These are phyloP conservation scores for Plagodis pulveraria DNA, from an alignment of 2,888 invertebrate genomes.

Conservation along the genomic window DNA sequence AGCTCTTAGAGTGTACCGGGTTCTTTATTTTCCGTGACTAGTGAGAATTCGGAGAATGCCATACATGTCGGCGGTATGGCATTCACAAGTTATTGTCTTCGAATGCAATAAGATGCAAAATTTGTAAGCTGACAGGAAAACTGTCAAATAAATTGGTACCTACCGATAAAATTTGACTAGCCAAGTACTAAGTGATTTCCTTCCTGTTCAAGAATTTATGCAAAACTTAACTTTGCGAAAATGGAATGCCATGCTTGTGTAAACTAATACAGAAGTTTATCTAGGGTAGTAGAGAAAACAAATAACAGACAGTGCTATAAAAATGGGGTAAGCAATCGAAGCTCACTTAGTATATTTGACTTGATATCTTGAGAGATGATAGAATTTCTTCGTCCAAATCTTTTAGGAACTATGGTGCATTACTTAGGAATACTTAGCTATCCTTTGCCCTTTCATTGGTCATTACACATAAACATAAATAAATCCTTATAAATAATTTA, in stretches of 20 bases:
- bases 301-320: not conserved
- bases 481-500: too few relatives aligned
- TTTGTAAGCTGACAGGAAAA: constrained; percentile 32
- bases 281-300: not conserved
- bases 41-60: constrained; percentile 52
- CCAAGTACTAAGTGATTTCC: not conserved
- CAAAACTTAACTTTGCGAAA: too few relatives aligned
- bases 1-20: constrained; percentile 31
- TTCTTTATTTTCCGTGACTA: constrained; percentile 64
- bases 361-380: too few relatives aligned
- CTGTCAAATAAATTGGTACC: constrained; percentile 6
- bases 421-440: too few relatives aligned
- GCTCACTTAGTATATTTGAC: too few relatives aligned
- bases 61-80: constrained; percentile 65
- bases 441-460: too few relatives aligned
- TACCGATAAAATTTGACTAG: not conserved
- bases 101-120: constrained; percentile 54
- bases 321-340: not conserved
- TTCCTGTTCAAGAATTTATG: too few relatives aligned
- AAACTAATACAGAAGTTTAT: not conserved
- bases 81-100: constrained; percentile 46
- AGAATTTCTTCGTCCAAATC: too few relatives aligned
- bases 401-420: too few relatives aligned
- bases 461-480: too few relatives aligned
- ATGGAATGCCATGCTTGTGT: not conserved